Percentiles rank a stretch among this genome's conserved stretches.
Evolutionary conservation across 2,797 vertebrate species (phyloP).

Genomic region (Pipistrellus pygmaeus): DNA sequence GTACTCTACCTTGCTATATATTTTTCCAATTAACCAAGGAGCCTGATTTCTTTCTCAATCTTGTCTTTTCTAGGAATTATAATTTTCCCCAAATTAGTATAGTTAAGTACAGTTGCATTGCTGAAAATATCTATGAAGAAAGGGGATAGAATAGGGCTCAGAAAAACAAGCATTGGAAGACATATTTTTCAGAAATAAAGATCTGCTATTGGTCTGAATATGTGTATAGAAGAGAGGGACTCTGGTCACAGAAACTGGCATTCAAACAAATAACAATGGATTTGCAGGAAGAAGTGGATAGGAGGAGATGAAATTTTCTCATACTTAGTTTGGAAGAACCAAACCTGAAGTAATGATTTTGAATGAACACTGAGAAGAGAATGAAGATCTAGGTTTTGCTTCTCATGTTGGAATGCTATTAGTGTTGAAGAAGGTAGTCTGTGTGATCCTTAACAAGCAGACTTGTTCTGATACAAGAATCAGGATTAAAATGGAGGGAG

Average conservation of each 20-base stretch:
- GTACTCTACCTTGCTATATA: not conserved
- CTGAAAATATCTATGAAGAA: not conserved
- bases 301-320: not conserved
- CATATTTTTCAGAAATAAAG: not conserved
- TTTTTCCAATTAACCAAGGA: not conserved
- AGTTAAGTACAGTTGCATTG: not conserved
- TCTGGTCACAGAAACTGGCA: not conserved
- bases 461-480: not conserved
- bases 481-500: not conserved
- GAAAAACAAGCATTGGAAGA: not conserved
- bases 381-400: not conserved
- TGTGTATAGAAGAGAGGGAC: not conserved
- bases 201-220: not conserved
- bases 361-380: not conserved
- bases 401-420: not conserved
- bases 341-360: constrained; percentile 6
- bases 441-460: not conserved
- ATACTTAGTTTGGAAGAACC: not conserved
- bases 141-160: not conserved
- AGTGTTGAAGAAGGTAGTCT: not conserved
- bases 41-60: not conserved
- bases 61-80: not conserved
- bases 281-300: not conserved
- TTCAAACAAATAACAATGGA: constrained; percentile 10
- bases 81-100: not conserved